Base-by-base conservation (phyloP, 2,113 vertebrate species). In the Chrysochloris asiatica region DNA sequence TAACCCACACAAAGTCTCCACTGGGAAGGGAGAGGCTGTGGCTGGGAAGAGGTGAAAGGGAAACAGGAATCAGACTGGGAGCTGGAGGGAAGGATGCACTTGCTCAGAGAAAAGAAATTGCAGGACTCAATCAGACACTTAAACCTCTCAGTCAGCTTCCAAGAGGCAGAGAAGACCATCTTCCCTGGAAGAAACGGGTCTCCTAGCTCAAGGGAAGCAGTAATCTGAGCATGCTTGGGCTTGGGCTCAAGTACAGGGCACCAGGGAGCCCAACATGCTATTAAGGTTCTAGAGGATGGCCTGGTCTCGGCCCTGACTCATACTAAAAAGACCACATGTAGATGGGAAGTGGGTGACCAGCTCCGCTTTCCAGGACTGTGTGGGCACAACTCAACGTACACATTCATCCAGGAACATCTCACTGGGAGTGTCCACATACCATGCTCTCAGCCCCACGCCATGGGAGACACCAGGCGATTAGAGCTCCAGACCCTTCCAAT, bases 401-500 rank as follows among this genome's bases (percentile, higher is more conserved):
- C 47, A 2, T 8, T 3, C 8, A 2, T n/a, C n/a, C n/a, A n/a
- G n/a, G n/a, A n/a, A n/a, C n/a, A n/a, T n/a, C n/a, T n/a, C n/a
- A n/a, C n/a, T n/a, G n/a, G n/a, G n/a, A n/a, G n/a, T n/a, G n/a
- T n/a, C n/a, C n/a, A n/a, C n/a, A n/a, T n/a, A n/a, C n/a, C n/a
- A n/a, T n/a, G n/a, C n/a, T n/a, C n/a, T n/a, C n/a, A n/a, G n/a
- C n/a, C n/a, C n/a, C n/a, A n/a, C n/a, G 48, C 69, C 17, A 3
- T 0, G 2, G 13, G 13, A 1, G 19, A 41, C 4, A 24, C 24
- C 1, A 1, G 12, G 6, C 8, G 43, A 8, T 0, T 1, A 7
- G 2, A 14, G 24, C 14, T 16, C 43, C 11, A 48, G 45, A 22
- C 0, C 5, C 11, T 8, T 10, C 43, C 50, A 1, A 2, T 11